Evolutionary conservation across 2,797 vertebrate genomes (phyloP), one percentile per base, ranked within the genome.

Genomic region (Lutra lutra): DNA sequence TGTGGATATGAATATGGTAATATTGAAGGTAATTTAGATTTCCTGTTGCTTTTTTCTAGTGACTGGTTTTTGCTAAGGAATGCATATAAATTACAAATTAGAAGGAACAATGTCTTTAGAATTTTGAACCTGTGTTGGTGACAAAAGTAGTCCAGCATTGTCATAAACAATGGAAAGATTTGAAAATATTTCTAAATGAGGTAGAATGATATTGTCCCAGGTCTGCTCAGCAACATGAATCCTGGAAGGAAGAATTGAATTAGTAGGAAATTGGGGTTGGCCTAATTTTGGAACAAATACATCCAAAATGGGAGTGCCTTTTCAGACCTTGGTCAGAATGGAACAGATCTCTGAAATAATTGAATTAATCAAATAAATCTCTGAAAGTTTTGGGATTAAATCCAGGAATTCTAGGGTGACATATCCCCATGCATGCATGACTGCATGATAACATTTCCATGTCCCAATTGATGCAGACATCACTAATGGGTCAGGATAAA

Each of bases 11-110:
- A 73, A 89, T 56, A 96, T 93, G 58, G 70, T 89, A 87, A 86
- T 92, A 68, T 64, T 86, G 48, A 93, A 93, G 72, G 10, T 86
- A 94, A 95, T 94, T 95, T 88, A 90, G 72, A 87, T 95, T 68
- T 75, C 94, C 72, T 91, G 51, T 68, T 89, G n/a, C 68, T 93
- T 60, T 94, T 95, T 96, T 32, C 14, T 64, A 86, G 72, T 70
- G 75, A 93, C 25, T 68, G 17, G 6, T 15, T 95, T 97, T 97
- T 95, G 72, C 62, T 79, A 79, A 93, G 87, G 58, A 95, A 86
- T 56, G 23, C 68, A 92, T 87, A 64, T 75, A 93, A 89, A 92
- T 92, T 82, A 86, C 46, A 66, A 89, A 75, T 85, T 68, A 96
- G 94, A 84, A 82, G 29, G 64, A 93, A 80, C 10, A 38, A 21